Base-by-base conservation (phyloP, 2,888 invertebrate species). In the Sesamia inferens region DNA sequence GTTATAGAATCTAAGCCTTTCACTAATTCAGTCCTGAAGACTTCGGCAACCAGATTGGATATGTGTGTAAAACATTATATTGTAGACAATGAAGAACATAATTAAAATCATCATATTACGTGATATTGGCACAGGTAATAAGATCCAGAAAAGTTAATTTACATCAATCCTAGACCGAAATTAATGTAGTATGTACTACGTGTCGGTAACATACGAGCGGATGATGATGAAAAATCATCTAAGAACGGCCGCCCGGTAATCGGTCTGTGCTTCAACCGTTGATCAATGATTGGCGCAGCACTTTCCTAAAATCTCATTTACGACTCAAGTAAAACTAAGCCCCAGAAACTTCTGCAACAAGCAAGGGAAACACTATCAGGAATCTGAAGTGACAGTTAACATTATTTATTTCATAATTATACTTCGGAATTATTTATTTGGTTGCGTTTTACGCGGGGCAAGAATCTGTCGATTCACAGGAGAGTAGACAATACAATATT, bases 231-330 rank as follows among this genome's bases (percentile, higher is more conserved):
- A 83, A 81, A 68, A 67, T n/a, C n/a, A 81, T 86, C 83, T 73
- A 68, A 79, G 83, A 86, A 85, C 83, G 59, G 55, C 77, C 85
- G 83, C 71, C 62, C 74, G 66, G 74, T 85, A 85, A 86, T 86
- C 87, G 74, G 67, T 72, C 69, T 69, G 51, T 65, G 68, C 72
- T 68, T 58, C 61, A 78, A 71, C 85, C 68, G 79, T 79, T 86
- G 81, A 85, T 84, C 79, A 77, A 78, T 83, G 81, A 85, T 76
- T 81, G 85, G 76, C 65, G 76, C 74, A 76, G 67, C 58, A 78
- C 83, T 86, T 86, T 83, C 83, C 83, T 78, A 76, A 87, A 85
- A 85, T 87, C 74, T 85, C 79, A 86, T 74, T 74, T 81, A 76
- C 68, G 47, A 57, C 68, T 57, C 62, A 75, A 71, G 65, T 70